A percentile compares a stretch with the other conserved stretches of the same genome.
These are phyloP conservation scores for Drosophila quadrilineata DNA, from an alignment of 1,140 invertebrate species.

Conservation along the genomic window DNA sequence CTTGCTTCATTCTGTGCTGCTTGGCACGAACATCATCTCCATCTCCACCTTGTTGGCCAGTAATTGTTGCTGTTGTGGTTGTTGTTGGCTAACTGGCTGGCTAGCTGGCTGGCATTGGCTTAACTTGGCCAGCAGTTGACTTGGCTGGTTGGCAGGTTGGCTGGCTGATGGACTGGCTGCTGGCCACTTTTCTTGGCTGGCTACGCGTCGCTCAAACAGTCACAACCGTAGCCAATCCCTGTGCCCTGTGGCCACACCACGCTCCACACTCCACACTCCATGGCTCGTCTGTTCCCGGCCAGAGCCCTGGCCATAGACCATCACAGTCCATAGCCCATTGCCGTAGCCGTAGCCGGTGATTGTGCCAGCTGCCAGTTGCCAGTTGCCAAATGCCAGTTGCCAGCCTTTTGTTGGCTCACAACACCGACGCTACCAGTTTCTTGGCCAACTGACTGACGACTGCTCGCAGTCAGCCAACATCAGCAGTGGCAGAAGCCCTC, in stretches of 20 bases:
- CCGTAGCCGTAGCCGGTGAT: constrained; percentile 46
- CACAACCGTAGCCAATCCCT: constrained; percentile 33
- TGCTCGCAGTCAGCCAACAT: constrained; percentile 74
- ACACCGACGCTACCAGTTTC: constrained; percentile 80
- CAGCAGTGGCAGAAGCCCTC: constrained; percentile 66
- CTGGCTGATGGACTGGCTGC: constrained; percentile 28
- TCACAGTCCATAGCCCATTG: too few relatives aligned
- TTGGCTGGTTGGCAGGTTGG: constrained; percentile 49
- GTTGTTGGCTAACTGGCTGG: constrained; percentile 37
- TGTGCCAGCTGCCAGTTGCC: constrained; percentile 58
- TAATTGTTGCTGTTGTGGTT: constrained; percentile 36
- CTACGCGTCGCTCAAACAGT: constrained; percentile 70
- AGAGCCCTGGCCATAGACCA: too few relatives aligned
- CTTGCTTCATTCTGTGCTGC: constrained; percentile 31
- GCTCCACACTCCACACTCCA: constrained; percentile 45
- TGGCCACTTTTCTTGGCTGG: constrained; percentile 80
- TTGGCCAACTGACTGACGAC: constrained; percentile 81
- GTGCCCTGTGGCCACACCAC: constrained; percentile 32
- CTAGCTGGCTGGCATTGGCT: constrained; percentile 16
- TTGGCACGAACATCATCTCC: constrained; percentile 42
- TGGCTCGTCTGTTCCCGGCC: too few relatives aligned
- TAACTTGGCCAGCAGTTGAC: constrained; percentile 39
- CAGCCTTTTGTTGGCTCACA: constrained; percentile 79
- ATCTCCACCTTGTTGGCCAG: constrained; percentile 55
- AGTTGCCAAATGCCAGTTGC: constrained; percentile 42